Conservation (phyloP, 2,888 invertebrate genomes). For the Patella depressa region DNA sequence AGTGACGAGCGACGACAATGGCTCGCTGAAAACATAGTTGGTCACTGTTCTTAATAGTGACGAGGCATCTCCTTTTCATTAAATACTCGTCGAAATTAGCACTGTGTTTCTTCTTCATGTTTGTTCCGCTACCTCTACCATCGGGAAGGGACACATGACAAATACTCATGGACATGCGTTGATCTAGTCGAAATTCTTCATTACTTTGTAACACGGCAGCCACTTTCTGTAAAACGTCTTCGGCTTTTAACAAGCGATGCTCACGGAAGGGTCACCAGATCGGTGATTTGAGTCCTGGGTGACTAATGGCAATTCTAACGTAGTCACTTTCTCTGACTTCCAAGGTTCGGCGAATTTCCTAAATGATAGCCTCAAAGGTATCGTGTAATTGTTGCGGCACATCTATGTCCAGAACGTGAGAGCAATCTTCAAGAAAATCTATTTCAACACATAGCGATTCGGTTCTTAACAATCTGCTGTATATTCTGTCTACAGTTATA, state of each 20-base stretch:
- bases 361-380: neutral
- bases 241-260: neutral
- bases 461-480: neutral
- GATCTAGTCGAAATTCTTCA: neutral
- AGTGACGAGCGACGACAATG: neutral
- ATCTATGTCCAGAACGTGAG: neutral
- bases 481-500: neutral
- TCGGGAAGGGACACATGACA: neutral
- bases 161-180: too few species aligned
- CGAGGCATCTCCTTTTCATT: neutral
- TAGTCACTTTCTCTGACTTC: neutral
- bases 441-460: neutral
- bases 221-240: neutral
- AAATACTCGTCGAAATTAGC: constrained; percentile 8
- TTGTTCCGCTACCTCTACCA: neutral
- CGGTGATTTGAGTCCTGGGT: neutral
- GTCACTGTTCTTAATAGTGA: neutral
- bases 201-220: neutral
- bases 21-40: neutral
- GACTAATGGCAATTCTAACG: neutral
- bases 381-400: neutral
- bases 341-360: neutral
- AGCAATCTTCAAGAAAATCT: neutral
- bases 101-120: neutral
- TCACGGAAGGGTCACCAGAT: neutral